Base-by-base conservation (phyloP, 2,113 vertebrate genomes). In the Cathartes aura region DNA sequence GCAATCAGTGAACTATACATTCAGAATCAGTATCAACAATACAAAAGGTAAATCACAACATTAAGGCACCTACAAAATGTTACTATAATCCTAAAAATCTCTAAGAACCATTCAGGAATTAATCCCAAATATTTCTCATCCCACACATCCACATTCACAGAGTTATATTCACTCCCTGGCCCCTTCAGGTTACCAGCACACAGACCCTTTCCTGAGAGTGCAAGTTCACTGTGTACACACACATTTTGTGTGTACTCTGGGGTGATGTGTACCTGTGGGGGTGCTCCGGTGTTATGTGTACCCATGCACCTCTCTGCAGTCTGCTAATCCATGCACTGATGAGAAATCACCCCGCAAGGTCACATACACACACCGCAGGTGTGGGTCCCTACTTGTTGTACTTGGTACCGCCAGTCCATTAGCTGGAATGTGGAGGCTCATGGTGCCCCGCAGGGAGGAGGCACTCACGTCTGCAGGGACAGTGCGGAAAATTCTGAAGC, bases 301-400 rank as follows among this genome's bases (percentile, higher is more conserved):
- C 75, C 53, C 0, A 0, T 40, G 38, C 5, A 3, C 36, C 20
- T 78, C 56, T 36, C 45, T 83, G 55, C 40, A 75, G 29, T 3
- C 7, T 80, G 40, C 43, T 60, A 9, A 36, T n/a, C n/a, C 66
- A 3, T 22, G 43, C 40, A 3, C 23, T 87, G 45, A 21, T 52
- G 67, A 66, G 6, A 76, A 87, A 26, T 16, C 30, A 42, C 19
- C 7, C 18, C 62, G n/a, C 11, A 18, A 55, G 32, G 15, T 52
- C 34, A 42, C 38, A 15, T 43, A 18, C 52, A 9, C 40, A 45
- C 34, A 11, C 29, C 7, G 1, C 4, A 22, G 17, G 6, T 71
- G 60, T 38, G 67, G 8, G 12, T 56, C 8, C 16, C 20, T 56
- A 9, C 6, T 30, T 55, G 50, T 11, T 30, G 29, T 40, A 6